Conservation (phyloP, 2,113 vertebrate genomes). For the Rissa tridactyla region DNA sequence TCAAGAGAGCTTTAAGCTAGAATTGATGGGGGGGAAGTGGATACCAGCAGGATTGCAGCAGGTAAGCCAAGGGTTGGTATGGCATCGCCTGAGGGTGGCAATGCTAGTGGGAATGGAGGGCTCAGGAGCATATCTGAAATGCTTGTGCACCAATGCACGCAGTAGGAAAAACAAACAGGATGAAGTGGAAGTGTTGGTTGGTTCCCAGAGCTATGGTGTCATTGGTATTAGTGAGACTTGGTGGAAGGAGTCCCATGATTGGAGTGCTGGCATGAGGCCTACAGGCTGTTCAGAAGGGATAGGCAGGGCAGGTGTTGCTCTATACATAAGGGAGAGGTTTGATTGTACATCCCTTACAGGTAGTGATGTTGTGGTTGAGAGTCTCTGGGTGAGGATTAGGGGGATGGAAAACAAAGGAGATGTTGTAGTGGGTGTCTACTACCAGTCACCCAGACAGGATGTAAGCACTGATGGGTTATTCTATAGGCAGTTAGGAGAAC, state of each 20-base stretch:
- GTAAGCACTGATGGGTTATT: not conserved
- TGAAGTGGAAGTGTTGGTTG: not conserved
- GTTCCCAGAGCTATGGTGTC: not conserved
- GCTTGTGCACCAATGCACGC: not conserved
- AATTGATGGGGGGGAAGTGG: not conserved
- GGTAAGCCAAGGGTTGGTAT: not conserved
- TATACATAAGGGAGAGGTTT: not conserved
- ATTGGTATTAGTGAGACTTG: not conserved
- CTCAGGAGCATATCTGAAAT: not conserved
- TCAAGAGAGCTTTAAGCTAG: not conserved
- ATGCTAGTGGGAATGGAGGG: not conserved
- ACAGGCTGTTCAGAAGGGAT: not conserved
- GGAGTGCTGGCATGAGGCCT: not conserved
- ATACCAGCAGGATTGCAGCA: not conserved
- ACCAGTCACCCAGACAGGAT: not conserved
- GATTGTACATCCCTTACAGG: not conserved
- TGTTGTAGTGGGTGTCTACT: not conserved
- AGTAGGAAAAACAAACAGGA: not conserved
- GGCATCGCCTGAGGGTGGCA: not conserved
- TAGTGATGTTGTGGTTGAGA: not conserved
- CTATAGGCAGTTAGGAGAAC: not conserved
- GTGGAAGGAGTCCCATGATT: not conserved
- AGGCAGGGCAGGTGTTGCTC: not conserved
- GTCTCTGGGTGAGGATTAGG: not conserved
- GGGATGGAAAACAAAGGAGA: not conserved